These are phyloP conservation scores for Microcebus murinus DNA, from an alignment of 2,113 vertebrate species.

Conservation along the genomic window DNA sequence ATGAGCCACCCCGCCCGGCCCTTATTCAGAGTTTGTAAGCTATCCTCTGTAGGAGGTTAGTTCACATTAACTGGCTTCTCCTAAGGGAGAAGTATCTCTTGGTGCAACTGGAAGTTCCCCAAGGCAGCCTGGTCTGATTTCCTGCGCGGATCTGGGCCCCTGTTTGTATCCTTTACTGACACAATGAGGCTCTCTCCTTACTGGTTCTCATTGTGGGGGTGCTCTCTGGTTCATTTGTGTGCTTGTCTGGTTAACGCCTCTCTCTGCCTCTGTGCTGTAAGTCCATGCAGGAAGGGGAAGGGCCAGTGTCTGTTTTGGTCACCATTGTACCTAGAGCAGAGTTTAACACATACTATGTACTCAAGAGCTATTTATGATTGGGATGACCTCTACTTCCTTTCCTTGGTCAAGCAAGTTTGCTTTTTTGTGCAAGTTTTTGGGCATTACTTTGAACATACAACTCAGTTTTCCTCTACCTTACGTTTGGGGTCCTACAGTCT, in stretches of 20 bases:
- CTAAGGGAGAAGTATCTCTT: background rate
- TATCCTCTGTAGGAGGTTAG: background rate
- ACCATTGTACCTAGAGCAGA: background rate
- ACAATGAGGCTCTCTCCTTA: background rate
- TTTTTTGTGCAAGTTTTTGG: background rate
- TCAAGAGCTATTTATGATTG: background rate
- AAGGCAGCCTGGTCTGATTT: background rate
- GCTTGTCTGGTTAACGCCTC: background rate
- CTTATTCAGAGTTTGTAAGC: background rate
- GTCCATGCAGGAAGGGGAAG: background rate
- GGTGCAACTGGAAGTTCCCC: background rate
- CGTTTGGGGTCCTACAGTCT: background rate
- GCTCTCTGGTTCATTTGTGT: background rate
- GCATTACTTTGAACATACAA: background rate
- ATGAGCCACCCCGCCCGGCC: no score
- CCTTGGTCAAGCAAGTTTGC: background rate
- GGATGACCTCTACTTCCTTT: background rate
- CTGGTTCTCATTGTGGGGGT: background rate
- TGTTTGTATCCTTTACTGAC: background rate
- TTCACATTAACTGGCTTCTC: constrained; percentile 5
- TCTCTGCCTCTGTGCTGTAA: background rate
- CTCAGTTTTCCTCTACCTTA: background rate
- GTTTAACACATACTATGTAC: background rate
- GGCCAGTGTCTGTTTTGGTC: background rate
- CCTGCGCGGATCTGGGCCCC: background rate